Conservation (phyloP, 2,113 vertebrate species). For the Physeter macrocephalus region DNA sequence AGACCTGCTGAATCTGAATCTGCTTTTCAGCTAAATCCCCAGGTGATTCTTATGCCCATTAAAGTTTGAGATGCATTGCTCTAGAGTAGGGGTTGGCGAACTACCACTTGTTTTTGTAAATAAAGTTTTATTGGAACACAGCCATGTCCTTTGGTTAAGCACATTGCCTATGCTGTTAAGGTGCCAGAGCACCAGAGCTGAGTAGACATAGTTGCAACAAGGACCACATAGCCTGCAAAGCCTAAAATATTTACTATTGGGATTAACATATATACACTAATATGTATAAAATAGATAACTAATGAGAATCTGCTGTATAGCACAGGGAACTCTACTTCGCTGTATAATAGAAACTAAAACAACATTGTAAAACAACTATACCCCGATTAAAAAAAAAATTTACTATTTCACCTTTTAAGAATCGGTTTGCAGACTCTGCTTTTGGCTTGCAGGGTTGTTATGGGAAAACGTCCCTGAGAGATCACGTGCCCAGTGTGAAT, state of each 20-base stretch:
- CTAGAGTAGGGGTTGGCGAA: background rate
- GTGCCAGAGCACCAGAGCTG: background rate
- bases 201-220: background rate
- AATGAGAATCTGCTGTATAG: too few species aligned
- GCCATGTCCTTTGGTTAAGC: background rate
- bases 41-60: background rate
- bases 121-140: background rate
- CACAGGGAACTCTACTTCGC: too few species aligned
- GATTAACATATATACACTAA: too few species aligned
- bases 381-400: too few species aligned
- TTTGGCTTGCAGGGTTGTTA: background rate
- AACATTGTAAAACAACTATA: too few species aligned
- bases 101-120: background rate
- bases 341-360: too few species aligned
- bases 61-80: background rate
- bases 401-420: background rate
- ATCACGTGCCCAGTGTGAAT: background rate
- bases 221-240: background rate
- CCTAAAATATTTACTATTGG: background rate
- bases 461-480: background rate
- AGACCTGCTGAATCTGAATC: background rate
- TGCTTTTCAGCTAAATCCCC: background rate
- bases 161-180: background rate
- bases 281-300: too few species aligned
- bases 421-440: background rate